Base-by-base conservation (phyloP, 2,797 vertebrate species). In the Sparus aurata region DNA sequence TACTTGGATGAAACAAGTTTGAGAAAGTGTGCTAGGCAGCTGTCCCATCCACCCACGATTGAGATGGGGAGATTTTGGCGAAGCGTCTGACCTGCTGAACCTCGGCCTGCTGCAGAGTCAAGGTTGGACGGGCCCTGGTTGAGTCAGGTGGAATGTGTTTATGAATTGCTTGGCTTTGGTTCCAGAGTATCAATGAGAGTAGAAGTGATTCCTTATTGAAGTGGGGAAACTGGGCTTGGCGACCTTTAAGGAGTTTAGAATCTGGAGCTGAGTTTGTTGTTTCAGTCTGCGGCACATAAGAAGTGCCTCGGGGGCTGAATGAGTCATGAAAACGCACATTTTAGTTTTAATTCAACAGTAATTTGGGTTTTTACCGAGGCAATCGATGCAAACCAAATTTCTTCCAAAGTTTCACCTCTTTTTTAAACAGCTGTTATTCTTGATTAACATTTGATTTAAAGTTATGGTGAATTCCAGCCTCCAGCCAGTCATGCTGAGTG, bases 11-110 rank as follows among this genome's bases (percentile, higher is more conserved):
- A 85, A 73, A 73, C 38, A 43, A 30, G 82, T 58, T 75, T 67
- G 85, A 78, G 77, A 79, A 77, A 69, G 74, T 74, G 71, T 88
- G 82, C 18, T 46, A 11, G 78, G 81, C 86, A 73, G 79, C 84
- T 81, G 84, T 83, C 85, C 58, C 70, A 30, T 75, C 82, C 75
- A 71, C 73, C 82, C 75, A 49, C 83, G 23, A 69, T 30, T 3
- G 54, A 77, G 69, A 73, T 27, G 18, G 47, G 75, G 66, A 61
- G 79, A 57, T 69, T 67, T 65, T 82, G 70, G 47, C 22, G 45
- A 69, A 12, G 50, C 1, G 38, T 73, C 34, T 59, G 82, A 86
- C 74, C 83, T 53, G 38, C 59, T 73, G 75, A 72, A 73, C 68
- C 73, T 70, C 43, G 0, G 12, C 3, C 61, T n/a, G 59, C 65